phyloP scores from a whole-genome alignment of 2,888 invertebrate genomes.

The Conistra vaccinii region DNA sequence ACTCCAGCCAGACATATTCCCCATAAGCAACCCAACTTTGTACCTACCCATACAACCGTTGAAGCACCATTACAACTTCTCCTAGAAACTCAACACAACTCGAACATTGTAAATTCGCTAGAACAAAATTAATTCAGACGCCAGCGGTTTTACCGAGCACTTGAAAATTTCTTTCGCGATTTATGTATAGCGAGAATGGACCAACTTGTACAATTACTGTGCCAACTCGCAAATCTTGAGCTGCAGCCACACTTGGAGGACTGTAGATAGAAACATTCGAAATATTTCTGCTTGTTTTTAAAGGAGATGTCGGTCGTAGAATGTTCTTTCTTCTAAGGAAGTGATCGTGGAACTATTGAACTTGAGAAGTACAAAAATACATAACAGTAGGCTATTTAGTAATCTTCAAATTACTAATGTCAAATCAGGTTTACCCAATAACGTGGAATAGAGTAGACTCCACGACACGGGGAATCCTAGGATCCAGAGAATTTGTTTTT shows the following conservation, averaged over 20 bases:
- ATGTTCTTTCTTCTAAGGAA: neutral
- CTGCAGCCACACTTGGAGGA: slow-evolving; percentile 41
- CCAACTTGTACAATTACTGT: slow-evolving; percentile 73
- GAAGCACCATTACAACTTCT: slow-evolving; percentile 51
- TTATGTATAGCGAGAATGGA: slow-evolving; percentile 72
- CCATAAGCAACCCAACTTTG: slow-evolving; percentile 27
- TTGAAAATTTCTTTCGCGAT: slow-evolving; percentile 78
- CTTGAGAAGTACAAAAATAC: neutral
- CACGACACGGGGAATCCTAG: neutral
- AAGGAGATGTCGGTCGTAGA: slow-evolving; percentile 13
- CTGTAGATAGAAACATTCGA: slow-evolving; percentile 7
- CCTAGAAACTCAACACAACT: slow-evolving; percentile 73
- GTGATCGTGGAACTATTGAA: too few relatives aligned
- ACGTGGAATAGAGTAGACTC: too few relatives aligned
- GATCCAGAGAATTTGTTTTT: too few relatives aligned
- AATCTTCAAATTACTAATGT: too few relatives aligned
- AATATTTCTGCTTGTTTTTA: slow-evolving; percentile 29
- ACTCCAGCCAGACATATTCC: neutral
- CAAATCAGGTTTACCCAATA: too few relatives aligned
- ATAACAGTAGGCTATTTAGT: neutral
- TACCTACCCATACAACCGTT: slow-evolving; percentile 20
- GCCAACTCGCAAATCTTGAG: slow-evolving; percentile 65
- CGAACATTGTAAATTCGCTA: slow-evolving; percentile 82
- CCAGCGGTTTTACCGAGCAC: slow-evolving; percentile 72
- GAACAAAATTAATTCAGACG: slow-evolving; percentile 83